These are phyloP conservation scores for Stichopus horrens DNA, from an alignment of 53 echinoderm and acorn worm genomes.

Conservation along the genomic window DNA sequence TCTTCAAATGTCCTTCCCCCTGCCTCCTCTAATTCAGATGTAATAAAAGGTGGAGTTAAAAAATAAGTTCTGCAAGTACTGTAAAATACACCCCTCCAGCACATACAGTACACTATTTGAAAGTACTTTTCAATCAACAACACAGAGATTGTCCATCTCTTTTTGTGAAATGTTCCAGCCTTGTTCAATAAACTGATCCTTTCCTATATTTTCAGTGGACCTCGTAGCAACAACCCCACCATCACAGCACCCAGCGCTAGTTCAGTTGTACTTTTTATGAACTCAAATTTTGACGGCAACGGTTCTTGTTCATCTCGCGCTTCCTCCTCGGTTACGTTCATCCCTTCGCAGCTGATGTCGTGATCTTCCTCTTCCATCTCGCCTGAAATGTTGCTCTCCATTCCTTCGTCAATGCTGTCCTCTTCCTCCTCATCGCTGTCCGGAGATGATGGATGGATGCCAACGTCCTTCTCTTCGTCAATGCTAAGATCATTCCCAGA, in stretches of 20 bases:
- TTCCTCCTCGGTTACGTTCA: conserved; percentile 23
- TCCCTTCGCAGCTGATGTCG: background rate
- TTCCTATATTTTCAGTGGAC: conserved; percentile 39
- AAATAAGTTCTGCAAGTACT: too few relatives aligned
- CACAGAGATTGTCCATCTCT: too few relatives aligned
- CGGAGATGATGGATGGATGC: conserved; percentile 17
- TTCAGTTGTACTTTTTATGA: conserved; percentile 55
- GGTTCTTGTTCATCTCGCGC: background rate
- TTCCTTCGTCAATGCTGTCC: conserved; percentile 20
- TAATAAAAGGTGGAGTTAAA: too few relatives aligned
- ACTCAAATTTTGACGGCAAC: background rate
- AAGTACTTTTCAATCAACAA: too few relatives aligned
- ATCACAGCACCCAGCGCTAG: conserved; percentile 58
- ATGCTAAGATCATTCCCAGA: too few relatives aligned
- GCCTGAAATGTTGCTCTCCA: conserved; percentile 1
- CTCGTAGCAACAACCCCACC: conserved; percentile 54
- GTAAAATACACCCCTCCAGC: too few relatives aligned
- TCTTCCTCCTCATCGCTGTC: background rate
- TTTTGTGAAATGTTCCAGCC: too few relatives aligned
- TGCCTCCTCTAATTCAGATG: too few relatives aligned
- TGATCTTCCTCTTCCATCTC: conserved; percentile 2
- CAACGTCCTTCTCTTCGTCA: background rate
- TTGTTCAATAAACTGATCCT: background rate
- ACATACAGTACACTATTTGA: too few relatives aligned
- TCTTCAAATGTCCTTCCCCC: too few relatives aligned